A percentile compares a stretch with the other conserved stretches of the same genome.
Conservation (phyloP, 2,797 vertebrate species). For the Novumbra hubbsi region DNA sequence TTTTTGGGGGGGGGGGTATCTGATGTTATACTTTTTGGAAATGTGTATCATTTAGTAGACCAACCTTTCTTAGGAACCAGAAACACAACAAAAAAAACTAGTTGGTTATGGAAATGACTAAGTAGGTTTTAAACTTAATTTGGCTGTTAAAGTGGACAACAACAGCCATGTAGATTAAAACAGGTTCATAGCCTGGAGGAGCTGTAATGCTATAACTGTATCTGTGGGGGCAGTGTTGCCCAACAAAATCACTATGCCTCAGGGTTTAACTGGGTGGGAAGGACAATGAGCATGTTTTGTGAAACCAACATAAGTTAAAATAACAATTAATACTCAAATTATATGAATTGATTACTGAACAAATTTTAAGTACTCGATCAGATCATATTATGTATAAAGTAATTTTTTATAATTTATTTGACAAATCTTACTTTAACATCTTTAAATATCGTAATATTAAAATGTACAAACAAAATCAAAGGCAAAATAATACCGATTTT, state of each 20-base stretch:
- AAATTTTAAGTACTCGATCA: background rate
- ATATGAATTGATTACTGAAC: background rate
- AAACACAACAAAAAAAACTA: background rate
- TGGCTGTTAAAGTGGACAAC: background rate
- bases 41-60: background rate
- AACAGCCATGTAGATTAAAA: background rate
- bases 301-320: background rate
- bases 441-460: background rate
- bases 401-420: background rate
- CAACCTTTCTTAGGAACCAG: background rate
- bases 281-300: conserved; percentile 13
- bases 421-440: background rate
- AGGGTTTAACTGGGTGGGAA: background rate
- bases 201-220: conserved; percentile 45
- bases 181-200: background rate
- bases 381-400: background rate
- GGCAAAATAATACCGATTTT: background rate
- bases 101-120: background rate
- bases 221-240: conserved; percentile 73
- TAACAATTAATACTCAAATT: background rate
- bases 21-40: conserved; percentile 18
- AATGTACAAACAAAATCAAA: background rate
- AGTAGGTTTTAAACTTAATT: background rate
- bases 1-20: background rate
- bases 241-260: conserved; percentile 61